phyloP scores from a whole-genome alignment of 2,113 vertebrate genomes.

The Microcebus murinus region DNA sequence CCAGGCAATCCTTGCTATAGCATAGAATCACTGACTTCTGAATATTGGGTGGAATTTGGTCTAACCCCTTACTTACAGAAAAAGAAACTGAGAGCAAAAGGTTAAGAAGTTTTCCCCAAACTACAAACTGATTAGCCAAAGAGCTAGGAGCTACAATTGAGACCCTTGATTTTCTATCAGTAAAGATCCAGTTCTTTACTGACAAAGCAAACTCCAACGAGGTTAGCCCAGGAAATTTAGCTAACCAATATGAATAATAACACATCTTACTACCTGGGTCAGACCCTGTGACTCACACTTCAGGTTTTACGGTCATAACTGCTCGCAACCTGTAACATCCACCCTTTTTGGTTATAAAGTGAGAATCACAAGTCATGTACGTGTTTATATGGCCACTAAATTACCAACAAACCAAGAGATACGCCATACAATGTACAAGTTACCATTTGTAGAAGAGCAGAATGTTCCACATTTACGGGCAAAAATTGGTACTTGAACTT shows the following conservation, averaged over 20 bases:
- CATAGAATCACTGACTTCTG: neutral
- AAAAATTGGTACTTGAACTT: conserved; percentile 34
- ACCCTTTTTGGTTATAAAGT: conserved; percentile 56
- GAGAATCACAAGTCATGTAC: conserved; percentile 60
- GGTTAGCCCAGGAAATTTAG: conserved; percentile 39
- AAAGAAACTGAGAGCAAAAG: neutral
- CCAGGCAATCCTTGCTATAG: neutral
- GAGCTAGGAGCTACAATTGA: neutral
- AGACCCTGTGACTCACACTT: conserved; percentile 61
- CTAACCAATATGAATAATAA: conserved; percentile 38
- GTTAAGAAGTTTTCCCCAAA: neutral
- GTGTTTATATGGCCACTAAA: neutral
- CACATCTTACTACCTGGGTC: conserved; percentile 46
- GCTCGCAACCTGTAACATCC: conserved; percentile 48
- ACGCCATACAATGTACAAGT: neutral
- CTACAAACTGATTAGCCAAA: neutral
- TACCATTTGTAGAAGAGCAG: neutral
- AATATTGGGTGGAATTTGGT: neutral
- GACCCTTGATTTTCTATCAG: neutral
- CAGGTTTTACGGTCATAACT: conserved; percentile 45
- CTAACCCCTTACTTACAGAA: neutral
- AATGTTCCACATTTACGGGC: neutral
- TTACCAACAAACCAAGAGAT: conserved; percentile 14
- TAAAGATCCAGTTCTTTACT: neutral
- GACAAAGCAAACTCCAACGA: conserved; percentile 1